Evolutionary conservation across 2,888 invertebrate species (phyloP).

Genomic region (Epinotia brunnichana): DNA sequence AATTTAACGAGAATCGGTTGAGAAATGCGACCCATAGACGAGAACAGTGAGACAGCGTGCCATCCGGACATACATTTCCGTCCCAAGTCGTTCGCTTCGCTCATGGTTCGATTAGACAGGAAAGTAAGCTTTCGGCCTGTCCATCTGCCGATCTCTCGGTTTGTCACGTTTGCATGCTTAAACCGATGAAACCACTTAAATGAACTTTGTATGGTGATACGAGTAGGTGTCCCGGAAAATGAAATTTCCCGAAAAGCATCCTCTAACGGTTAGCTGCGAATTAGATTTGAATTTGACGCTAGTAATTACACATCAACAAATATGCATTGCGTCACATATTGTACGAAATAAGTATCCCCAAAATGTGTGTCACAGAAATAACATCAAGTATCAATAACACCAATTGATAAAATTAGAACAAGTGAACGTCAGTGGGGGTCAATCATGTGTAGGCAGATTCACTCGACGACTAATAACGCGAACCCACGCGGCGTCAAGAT

Average conservation of each 20-base stretch:
- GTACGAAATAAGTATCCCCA: not conserved
- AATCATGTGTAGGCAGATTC: conserved; percentile 43
- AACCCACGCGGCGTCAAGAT: conserved; percentile 37
- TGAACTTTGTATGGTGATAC: no score
- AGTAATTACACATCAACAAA: no score
- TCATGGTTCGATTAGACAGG: no score
- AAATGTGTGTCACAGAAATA: conserved; percentile 28
- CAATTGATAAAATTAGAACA: conserved; percentile 48
- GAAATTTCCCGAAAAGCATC: not conserved
- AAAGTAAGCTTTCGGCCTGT: not conserved
- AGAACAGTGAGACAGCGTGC: no score
- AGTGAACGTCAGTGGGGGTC: conserved; percentile 47
- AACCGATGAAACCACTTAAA: no score
- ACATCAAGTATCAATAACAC: conserved; percentile 37
- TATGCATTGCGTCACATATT: no score
- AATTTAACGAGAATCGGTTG: no score
- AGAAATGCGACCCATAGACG: no score
- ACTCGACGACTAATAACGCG: conserved; percentile 37
- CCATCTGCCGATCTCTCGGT: no score
- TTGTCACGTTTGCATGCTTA: not conserved
- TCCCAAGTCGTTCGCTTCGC: no score
- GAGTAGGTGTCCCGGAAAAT: no score
- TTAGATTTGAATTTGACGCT: not conserved
- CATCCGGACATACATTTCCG: no score
- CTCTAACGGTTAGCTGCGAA: not conserved